Base-by-base conservation (phyloP, 2,888 invertebrate species). In the Archips crataeganus region DNA sequence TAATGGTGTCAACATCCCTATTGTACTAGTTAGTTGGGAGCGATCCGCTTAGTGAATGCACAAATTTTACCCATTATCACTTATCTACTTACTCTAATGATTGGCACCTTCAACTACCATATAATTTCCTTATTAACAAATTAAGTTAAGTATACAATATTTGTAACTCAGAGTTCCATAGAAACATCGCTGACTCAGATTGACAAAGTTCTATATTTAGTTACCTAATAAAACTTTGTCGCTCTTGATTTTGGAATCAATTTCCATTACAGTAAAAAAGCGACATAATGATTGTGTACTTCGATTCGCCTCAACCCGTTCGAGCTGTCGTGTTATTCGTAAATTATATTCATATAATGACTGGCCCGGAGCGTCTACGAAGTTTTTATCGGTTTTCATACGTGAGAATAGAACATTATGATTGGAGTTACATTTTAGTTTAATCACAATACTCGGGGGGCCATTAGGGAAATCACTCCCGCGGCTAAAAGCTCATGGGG, bases 311-410 rank as follows among this genome's bases (percentile, higher is more conserved):
- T 45, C 36, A 74, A 69, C 67, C 70, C 74, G 70, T 60, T 63
- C 65, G 63, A 76, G 75, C 78, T 82, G 85, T 86, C 81, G 79
- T 77, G 81, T 80, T 83, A 82, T 81, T 75, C 76, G 79, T 88
- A 85, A 88, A 88, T 88, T 87, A 89, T 85, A 87, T 84, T 83
- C 82, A 81, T 82, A 81, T 89, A 87, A 88, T 85, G 82, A 86
- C 83, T 80, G 82, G 85, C 88, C 82, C 64, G 77, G 75, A 80
- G 87, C 88, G 89, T 89, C 88, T 89, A 85, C 85, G 70, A 92
- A 92, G 89, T 92, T 92, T 92, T 92, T 91, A 92, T 90, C 90
- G 84, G 81, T 77, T 80, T 83, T 80, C 83, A 89, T 86, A 91
- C 89, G 91, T 90, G 89, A 87, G 84, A 84, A 86, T 78, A 76